Conservation (phyloP, 2,113 vertebrate species). For the Astur gentilis region DNA sequence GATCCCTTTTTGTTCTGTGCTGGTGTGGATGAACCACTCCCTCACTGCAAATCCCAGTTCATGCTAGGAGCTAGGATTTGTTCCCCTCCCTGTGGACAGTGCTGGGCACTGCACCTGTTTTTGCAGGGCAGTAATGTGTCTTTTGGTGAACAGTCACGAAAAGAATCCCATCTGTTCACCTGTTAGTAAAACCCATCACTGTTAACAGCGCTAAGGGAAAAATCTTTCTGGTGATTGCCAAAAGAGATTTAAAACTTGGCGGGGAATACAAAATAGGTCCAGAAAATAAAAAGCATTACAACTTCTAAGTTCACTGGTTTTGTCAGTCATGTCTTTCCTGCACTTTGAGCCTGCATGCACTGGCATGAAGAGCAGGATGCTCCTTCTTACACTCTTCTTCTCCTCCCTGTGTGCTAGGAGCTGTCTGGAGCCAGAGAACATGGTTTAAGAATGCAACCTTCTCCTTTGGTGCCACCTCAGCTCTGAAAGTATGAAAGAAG, state of each 20-base stretch:
- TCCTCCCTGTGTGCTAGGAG: neutral
- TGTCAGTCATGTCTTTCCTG: neutral
- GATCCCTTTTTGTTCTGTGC: neutral
- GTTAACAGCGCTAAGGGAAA: neutral
- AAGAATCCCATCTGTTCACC: neutral
- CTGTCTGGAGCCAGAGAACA: neutral
- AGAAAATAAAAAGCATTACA: neutral
- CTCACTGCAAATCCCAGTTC: neutral
- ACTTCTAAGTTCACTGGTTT: neutral
- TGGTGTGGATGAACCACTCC: accelerated
- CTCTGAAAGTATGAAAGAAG: neutral
- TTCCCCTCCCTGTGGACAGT: constrained; percentile 21
- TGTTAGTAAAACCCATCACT: neutral
- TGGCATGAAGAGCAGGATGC: neutral
- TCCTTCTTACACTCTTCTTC: neutral
- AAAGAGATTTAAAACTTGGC: neutral
- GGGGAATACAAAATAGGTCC: neutral
- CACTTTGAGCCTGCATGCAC: neutral
- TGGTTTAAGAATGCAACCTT: neutral
- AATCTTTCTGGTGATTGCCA: neutral
- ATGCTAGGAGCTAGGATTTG: neutral
- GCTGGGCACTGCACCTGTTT: neutral
- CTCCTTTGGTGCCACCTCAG: neutral
- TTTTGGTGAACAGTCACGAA: neutral
- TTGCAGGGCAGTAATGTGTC: neutral